phyloP scores from a whole-genome alignment of 2,888 invertebrate species.

The Tinea pellionella region DNA sequence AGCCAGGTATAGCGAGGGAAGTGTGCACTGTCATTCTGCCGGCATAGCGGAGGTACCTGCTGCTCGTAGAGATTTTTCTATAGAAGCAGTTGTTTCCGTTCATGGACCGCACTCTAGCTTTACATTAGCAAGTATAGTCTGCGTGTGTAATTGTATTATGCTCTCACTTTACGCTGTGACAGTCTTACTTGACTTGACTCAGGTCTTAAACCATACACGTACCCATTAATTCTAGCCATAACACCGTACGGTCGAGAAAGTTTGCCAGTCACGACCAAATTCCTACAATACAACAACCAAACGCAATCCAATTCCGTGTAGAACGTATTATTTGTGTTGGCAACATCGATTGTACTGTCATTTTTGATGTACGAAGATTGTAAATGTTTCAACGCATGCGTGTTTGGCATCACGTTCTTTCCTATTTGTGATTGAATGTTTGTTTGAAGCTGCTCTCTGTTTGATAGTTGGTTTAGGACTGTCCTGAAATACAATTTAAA shows the following conservation, averaged over 20 bases:
- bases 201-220: conserved; percentile 17
- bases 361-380: conserved; percentile 34
- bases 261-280: conserved; percentile 63
- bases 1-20: too few relatives aligned
- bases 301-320: conserved; percentile 67
- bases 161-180: background rate
- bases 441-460: conserved; percentile 28
- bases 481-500: conserved; percentile 40
- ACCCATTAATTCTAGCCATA: conserved; percentile 73
- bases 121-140: too few relatives aligned
- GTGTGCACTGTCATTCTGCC: too few relatives aligned
- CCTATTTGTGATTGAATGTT: conserved; percentile 41
- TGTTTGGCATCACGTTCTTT: conserved; percentile 45
- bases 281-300: conserved; percentile 70
- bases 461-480: conserved; percentile 39
- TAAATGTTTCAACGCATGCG: conserved; percentile 45
- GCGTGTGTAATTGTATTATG: too few relatives aligned
- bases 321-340: conserved; percentile 24
- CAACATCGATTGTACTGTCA: conserved; percentile 26
- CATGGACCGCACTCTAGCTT: too few relatives aligned
- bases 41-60: too few relatives aligned
- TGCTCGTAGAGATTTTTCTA: too few relatives aligned
- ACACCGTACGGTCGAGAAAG: conserved; percentile 65
- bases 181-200: background rate
- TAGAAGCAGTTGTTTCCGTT: too few relatives aligned